These are phyloP conservation scores for Hippocampus zosterae DNA, from an alignment of 2,113 vertebrate genomes.

Conservation along the genomic window DNA sequence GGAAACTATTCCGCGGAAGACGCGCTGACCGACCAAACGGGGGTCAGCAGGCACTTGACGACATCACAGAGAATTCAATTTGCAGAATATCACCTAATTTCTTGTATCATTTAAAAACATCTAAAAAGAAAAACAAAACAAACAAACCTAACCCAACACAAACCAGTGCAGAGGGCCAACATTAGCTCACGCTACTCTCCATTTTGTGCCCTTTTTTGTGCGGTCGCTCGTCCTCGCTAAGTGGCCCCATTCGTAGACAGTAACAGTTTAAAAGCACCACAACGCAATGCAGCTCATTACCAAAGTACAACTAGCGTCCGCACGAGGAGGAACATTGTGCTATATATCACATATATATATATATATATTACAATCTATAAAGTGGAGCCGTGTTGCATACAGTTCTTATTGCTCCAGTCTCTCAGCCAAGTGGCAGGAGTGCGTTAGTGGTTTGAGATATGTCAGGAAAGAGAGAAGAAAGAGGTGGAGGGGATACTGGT, in stretches of 20 bases:
- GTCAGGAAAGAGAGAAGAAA: neutral
- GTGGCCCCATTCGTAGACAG: neutral
- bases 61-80: slow-evolving; percentile 21
- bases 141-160: neutral
- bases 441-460: slow-evolving; percentile 17
- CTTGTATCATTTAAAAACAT: slow-evolving; percentile 43
- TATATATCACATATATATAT: neutral
- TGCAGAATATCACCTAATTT: neutral
- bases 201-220: neutral
- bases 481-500: slow-evolving; percentile 9
- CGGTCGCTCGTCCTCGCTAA: neutral
- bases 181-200: neutral
- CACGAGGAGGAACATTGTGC: neutral
- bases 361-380: neutral
- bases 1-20: neutral
- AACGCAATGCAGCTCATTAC: neutral
- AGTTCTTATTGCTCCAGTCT: slow-evolving; percentile 3
- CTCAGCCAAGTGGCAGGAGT: slow-evolving; percentile 28
- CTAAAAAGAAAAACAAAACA: slow-evolving; percentile 8
- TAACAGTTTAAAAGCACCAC: neutral
- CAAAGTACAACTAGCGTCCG: neutral
- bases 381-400: neutral
- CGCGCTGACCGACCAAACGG: neutral
- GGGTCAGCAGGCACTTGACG: slow-evolving; percentile 10
- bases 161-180: neutral